Conservation (phyloP, 1,140 invertebrate species). For the Drosophila aff. region DNA sequence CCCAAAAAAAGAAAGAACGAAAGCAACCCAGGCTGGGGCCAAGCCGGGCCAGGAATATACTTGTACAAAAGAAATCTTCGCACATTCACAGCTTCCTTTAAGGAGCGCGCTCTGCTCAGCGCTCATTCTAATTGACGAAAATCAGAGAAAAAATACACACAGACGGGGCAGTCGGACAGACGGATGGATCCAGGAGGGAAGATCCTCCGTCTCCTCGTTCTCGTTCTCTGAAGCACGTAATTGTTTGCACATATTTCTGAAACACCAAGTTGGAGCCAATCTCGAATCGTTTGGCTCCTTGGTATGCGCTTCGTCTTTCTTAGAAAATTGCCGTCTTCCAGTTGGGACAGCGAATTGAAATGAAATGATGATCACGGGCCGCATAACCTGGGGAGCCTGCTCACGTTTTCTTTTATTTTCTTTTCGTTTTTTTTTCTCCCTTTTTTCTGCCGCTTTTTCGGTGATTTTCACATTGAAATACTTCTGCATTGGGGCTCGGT, state of each 20-base stretch:
- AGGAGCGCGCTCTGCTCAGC: constrained; percentile 22
- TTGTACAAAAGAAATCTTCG: constrained; percentile 66
- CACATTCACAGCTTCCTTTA: constrained; percentile 79
- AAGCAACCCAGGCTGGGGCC: constrained; percentile 10
- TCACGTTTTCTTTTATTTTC: constrained; percentile 10
- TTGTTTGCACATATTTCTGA: constrained; percentile 82
- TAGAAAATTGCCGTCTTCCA: constrained; percentile 81
- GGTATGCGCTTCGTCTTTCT: constrained; percentile 79
- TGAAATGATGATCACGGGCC: constrained; percentile 73
- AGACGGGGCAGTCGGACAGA: constrained; percentile 11
- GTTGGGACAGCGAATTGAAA: constrained; percentile 71
- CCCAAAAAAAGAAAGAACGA: constrained; percentile 54
- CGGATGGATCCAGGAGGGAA: constrained; percentile 31
- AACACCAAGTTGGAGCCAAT: constrained; percentile 72
- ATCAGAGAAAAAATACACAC: constrained; percentile 67
- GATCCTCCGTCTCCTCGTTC: constrained; percentile 31
- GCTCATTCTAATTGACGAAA: constrained; percentile 81
- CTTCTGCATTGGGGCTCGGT: constrained; percentile 65
- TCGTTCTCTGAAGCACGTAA: constrained; percentile 59
- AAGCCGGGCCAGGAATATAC: constrained; percentile 23
- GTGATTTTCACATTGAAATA: constrained; percentile 82
- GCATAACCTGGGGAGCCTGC: constrained; percentile 44
- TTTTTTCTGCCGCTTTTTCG: constrained; percentile 62
- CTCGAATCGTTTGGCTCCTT: constrained; percentile 61
- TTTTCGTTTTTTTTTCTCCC: background rate